Percentiles rank a stretch among this genome's conserved stretches.
These are phyloP conservation scores for Spea multiplicata DNA, from an alignment of 2,113 vertebrate genomes.

Conservation along the genomic window DNA sequence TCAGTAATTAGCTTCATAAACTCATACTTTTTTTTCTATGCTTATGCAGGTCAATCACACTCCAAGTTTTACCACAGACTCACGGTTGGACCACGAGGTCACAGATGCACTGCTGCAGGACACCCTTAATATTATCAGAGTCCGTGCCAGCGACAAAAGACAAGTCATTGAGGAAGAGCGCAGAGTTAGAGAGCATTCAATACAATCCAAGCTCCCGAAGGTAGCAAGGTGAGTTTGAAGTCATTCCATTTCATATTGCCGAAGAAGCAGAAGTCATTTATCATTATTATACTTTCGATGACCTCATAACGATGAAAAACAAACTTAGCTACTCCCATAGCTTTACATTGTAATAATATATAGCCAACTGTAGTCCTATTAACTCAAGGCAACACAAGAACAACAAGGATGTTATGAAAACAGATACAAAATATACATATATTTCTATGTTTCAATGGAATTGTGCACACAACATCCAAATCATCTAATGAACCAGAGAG, in stretches of 20 bases:
- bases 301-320: too few species aligned
- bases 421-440: too few species aligned
- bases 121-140: constrained; percentile 66
- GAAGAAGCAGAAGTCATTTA: too few species aligned
- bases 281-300: too few species aligned
- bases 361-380: too few species aligned
- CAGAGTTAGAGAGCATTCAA: constrained; percentile 63
- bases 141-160: constrained; percentile 62
- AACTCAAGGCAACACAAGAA: too few species aligned
- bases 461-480: not conserved
- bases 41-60: not conserved
- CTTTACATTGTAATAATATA: too few species aligned
- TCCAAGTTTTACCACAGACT: constrained; percentile 65
- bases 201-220: constrained; percentile 51
- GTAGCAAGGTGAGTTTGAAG: constrained; percentile 55
- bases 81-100: constrained; percentile 67
- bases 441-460: not conserved
- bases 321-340: too few species aligned
- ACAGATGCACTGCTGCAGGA: constrained; percentile 73
- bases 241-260: not conserved
- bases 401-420: too few species aligned
- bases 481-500: too few species aligned
- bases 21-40: too few species aligned
- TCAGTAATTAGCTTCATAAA: too few species aligned
- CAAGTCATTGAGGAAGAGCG: constrained; percentile 68